Conservation (phyloP, 2,797 vertebrate genomes). For the Diceros bicornis region DNA sequence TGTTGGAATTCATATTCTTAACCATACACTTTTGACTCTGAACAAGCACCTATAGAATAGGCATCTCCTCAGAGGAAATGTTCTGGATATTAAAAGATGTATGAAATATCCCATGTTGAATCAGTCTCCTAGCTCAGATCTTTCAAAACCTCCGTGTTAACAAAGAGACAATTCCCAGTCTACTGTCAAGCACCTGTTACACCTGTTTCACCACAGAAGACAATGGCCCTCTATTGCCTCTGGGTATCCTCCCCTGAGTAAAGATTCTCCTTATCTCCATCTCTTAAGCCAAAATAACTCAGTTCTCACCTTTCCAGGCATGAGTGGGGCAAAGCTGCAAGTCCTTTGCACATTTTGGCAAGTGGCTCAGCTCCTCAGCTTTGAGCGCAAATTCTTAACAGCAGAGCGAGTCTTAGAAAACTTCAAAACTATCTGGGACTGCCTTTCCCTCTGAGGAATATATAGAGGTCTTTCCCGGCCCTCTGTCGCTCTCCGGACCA, state of each 20-base stretch:
- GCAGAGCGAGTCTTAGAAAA: not conserved
- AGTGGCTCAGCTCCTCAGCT: slow-evolving; percentile 76
- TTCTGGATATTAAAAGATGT: not conserved
- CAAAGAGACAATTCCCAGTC: not conserved
- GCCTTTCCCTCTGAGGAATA: slow-evolving; percentile 86
- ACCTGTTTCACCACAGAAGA: not conserved
- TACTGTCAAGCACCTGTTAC: not conserved
- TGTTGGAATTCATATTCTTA: not conserved
- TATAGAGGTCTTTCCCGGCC: slow-evolving; percentile 90
- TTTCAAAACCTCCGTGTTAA: not conserved
- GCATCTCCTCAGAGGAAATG: not conserved
- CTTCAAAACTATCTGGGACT: slow-evolving; percentile 20
- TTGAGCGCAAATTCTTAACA: slow-evolving; percentile 20
- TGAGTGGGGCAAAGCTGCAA: slow-evolving; percentile 95
- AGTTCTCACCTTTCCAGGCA: slow-evolving; percentile 95
- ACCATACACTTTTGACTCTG: not conserved
- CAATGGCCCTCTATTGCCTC: not conserved
- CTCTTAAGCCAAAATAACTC: not conserved
- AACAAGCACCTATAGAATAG: not conserved
- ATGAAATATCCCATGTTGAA: too few relatives aligned
- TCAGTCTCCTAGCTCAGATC: not conserved
- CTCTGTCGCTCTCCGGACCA: slow-evolving; percentile 89
- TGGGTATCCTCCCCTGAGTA: not conserved
- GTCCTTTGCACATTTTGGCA: slow-evolving; percentile 96
- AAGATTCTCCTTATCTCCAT: not conserved